Base-by-base conservation (phyloP, 2,113 vertebrate genomes). In the Dasyurus viverrinus region DNA sequence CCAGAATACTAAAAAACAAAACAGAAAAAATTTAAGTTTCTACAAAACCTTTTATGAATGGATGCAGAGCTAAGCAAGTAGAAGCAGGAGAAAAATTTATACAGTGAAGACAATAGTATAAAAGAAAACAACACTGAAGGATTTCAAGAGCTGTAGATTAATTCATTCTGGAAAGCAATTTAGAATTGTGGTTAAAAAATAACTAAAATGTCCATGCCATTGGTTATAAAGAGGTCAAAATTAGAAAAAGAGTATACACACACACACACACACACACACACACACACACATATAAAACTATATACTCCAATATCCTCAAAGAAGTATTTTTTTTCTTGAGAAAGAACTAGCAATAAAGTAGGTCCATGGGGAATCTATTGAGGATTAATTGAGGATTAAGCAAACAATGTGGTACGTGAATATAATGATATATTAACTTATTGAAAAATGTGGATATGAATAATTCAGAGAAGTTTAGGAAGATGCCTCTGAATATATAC, bases 1-100 rank as follows among this genome's bases (percentile, higher is more conserved):
- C 99, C 99, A 14, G 99, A 98, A 98, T 99, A 99, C 99, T 99
- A 98, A 54, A 98, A 98, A 94, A 97, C n/a, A 98, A 90, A 95
- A 96, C 92, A 60, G 91, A 84, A 55, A 46, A 91, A 4, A 0
- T 48, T 84, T 25, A 9, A 26, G 54, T 54, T 90, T 52, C 24
- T 90, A 53, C 84, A 90, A 93, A 30, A 91, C 54, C 19, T 42
- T 42, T 2, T 84, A 42, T 42, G n/a, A 84, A 84, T 1, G 8
- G 68, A 42, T 84, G 7, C n/a, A 84, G n/a, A 42, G n/a, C n/a
- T 42, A 84, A 76, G 4, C 42, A 84, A 84, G 60, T 7, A n/a
- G 68, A 84, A 84, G 19, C 36, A 84, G 36, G 19, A 84, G 68
- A 42, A 84, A 84, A 84, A 84, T 84, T 42, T 42, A 42, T 16